These are phyloP conservation scores for Xenopus petersii DNA, from an alignment of 2,797 vertebrate species.

Conservation along the genomic window DNA sequence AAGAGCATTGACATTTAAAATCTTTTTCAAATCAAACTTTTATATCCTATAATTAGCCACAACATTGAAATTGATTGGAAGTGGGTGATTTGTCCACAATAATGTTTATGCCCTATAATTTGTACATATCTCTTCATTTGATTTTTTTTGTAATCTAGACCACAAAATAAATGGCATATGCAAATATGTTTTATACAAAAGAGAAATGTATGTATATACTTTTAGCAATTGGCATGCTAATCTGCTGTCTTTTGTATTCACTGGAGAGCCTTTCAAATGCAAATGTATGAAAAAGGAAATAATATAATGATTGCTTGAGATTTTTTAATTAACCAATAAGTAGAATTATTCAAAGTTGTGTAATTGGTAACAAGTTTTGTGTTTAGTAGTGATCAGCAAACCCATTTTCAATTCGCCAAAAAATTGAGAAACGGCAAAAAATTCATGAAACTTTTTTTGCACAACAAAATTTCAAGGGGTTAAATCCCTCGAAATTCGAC, in stretches of 20 bases:
- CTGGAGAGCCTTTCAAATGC: conserved; percentile 3
- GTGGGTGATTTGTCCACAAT: too few species aligned
- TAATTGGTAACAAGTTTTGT: too few species aligned
- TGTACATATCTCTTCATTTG: not conserved
- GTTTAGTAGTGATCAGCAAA: too few species aligned
- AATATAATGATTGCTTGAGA: not conserved
- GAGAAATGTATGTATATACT: not conserved
- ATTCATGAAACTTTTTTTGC: too few species aligned
- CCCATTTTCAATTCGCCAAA: too few species aligned
- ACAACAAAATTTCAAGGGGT: too few species aligned
- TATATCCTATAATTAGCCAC: not conserved
- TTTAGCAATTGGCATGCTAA: not conserved
- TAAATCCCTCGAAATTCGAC: too few species aligned
- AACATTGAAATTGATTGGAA: too few species aligned
- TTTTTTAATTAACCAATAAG: not conserved
- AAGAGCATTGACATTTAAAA: not conserved
- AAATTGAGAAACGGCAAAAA: too few species aligned
- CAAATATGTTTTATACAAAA: not conserved
- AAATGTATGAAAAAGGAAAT: not conserved
- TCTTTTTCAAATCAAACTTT: not conserved
- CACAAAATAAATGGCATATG: not conserved
- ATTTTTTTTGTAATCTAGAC: not conserved
- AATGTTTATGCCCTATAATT: too few species aligned
- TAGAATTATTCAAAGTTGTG: too few species aligned
- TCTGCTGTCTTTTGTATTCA: not conserved